phyloP scores from a whole-genome alignment of 2,797 vertebrate genomes.

The Ambastaia sidthimunki region DNA sequence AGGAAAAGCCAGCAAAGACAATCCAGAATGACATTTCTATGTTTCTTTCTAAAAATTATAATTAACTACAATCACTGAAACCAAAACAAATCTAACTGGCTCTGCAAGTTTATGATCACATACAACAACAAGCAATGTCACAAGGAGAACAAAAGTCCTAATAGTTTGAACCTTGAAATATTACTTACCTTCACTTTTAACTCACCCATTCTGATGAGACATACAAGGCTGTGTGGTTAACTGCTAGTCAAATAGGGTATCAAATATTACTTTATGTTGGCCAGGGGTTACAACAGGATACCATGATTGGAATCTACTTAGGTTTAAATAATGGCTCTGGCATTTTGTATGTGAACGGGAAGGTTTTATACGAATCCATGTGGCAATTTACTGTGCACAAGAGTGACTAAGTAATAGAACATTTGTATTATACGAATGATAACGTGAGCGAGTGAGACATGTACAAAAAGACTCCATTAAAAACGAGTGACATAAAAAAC shows the following conservation, averaged over 20 bases:
- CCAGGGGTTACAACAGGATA: conserved; percentile 20
- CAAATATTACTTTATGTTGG: conserved; percentile 12
- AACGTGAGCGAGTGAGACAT: conserved; percentile 39
- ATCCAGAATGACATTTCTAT: neutral
- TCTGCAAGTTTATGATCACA: neutral
- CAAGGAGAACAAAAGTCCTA: neutral
- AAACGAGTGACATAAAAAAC: conserved; percentile 49
- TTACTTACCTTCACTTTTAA: conserved; percentile 57
- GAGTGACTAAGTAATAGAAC: conserved; percentile 14
- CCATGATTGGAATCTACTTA: conserved; percentile 20
- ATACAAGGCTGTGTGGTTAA: conserved; percentile 1
- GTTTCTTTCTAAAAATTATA: neutral
- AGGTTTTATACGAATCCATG: conserved; percentile 13
- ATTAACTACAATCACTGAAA: neutral
- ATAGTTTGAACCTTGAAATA: conserved; percentile 18
- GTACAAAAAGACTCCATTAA: conserved; percentile 44
- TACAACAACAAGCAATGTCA: neutral
- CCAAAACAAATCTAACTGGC: neutral
- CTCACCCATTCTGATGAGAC: conserved; percentile 48
- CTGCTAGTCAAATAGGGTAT: conserved; percentile 3
- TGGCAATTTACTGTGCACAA: conserved; percentile 13
- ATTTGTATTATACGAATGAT: conserved; percentile 31
- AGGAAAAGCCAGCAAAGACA: conserved; percentile 2
- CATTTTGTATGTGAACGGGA: neutral
- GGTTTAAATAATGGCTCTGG: neutral